These are phyloP conservation scores for Calameuta pallipes DNA, from an alignment of 2,888 invertebrate species.

Conservation along the genomic window DNA sequence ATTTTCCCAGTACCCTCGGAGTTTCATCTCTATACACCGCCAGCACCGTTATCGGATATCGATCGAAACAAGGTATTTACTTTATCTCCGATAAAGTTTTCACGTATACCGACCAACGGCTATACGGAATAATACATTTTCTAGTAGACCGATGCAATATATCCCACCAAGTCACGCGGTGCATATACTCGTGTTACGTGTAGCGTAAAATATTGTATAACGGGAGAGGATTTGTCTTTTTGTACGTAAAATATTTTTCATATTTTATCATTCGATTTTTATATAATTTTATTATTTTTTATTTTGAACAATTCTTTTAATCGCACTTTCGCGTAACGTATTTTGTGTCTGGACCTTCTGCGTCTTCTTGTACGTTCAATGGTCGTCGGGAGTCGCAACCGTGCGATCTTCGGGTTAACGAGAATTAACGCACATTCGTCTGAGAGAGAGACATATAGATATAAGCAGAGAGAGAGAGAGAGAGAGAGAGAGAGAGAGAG, in stretches of 20 bases:
- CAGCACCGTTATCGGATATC: neutral
- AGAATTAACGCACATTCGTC: constrained; percentile 29
- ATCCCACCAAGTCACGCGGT: neutral
- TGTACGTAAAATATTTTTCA: neutral
- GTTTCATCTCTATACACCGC: neutral
- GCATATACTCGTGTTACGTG: too few relatives aligned
- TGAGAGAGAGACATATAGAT: neutral
- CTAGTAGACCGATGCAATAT: neutral
- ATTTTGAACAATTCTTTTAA: neutral
- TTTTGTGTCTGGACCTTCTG: neutral
- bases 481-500: neutral
- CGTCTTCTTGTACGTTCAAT: neutral
- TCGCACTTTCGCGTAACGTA: neutral
- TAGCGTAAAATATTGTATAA: neutral
- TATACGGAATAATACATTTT: neutral
- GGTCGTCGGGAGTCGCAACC: constrained; percentile 21
- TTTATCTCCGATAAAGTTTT: neutral
- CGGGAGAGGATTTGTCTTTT: neutral
- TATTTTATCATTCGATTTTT: neutral
- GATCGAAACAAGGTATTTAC: neutral
- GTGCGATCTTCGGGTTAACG: constrained; percentile 27
- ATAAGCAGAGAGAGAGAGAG: neutral
- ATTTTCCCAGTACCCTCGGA: neutral
- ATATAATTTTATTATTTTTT: neutral
- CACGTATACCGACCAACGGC: neutral